Evolutionary conservation across 2,888 invertebrate genomes (phyloP).

Genomic region (Parascotia fuliginaria): DNA sequence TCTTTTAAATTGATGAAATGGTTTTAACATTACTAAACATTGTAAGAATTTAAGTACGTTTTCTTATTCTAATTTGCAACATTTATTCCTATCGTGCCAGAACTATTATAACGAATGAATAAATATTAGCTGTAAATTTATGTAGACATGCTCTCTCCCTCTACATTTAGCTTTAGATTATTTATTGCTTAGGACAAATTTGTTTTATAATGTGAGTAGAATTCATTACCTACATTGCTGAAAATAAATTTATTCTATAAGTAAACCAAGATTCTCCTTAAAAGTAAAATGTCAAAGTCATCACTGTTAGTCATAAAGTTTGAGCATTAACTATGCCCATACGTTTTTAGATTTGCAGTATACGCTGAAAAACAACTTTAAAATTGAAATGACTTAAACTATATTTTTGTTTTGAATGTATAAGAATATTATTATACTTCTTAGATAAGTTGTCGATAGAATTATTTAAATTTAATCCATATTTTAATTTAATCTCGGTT

Average conservation of each 20-base stretch:
- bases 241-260: slow-evolving; percentile 1
- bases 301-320: slow-evolving; percentile 26
- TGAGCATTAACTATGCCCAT: slow-evolving; percentile 12
- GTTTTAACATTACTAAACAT: too few species aligned
- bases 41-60: slow-evolving; percentile 67
- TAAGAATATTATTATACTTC: too few species aligned
- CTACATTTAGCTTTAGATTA: slow-evolving; percentile 35
- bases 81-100: slow-evolving; percentile 46
- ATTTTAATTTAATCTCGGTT: too few species aligned
- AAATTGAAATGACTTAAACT: background rate
- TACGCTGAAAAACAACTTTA: slow-evolving; percentile 9
- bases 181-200: slow-evolving; percentile 32
- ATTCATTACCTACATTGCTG: too few species aligned
- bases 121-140: slow-evolving; percentile 41
- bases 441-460: too few species aligned
- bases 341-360: slow-evolving; percentile 13
- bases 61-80: slow-evolving; percentile 60
- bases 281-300: slow-evolving; percentile 10
- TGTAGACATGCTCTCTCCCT: slow-evolving; percentile 27
- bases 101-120: slow-evolving; percentile 43
- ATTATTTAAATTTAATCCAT: too few species aligned
- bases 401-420: too few species aligned
- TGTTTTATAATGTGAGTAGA: slow-evolving; percentile 19
- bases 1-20: too few species aligned
- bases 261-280: slow-evolving; percentile 6